Evolutionary conservation across 2,888 invertebrate genomes (phyloP).

Genomic region (Andricus curvator): DNA sequence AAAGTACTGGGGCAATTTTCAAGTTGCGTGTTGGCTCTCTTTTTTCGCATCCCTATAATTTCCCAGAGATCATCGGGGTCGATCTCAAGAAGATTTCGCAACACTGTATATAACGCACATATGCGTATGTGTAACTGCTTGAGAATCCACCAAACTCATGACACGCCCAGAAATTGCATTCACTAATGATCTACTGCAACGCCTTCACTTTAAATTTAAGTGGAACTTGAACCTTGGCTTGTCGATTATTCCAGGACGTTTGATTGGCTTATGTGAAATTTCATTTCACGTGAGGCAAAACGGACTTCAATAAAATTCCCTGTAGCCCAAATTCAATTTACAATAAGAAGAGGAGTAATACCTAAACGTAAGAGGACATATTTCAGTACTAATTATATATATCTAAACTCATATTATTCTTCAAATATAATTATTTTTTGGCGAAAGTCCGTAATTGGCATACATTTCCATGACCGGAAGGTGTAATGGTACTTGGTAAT

Average conservation of each 20-base stretch:
- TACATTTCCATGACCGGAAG: slow-evolving; percentile 11
- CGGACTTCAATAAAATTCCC: background rate
- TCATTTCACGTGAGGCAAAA: background rate
- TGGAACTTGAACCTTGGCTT: slow-evolving; percentile 31
- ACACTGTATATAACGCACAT: slow-evolving; percentile 9
- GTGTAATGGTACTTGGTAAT: slow-evolving; percentile 19
- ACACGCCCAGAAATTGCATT: slow-evolving; percentile 38
- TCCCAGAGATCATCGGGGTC: slow-evolving; percentile 35
- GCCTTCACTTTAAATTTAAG: slow-evolving; percentile 37
- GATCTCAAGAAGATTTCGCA: slow-evolving; percentile 22
- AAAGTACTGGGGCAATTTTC: too few relatives aligned
- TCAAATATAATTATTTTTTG: background rate
- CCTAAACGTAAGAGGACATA: background rate
- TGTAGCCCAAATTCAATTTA: slow-evolving; percentile 7
- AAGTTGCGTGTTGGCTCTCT: slow-evolving; percentile 16
- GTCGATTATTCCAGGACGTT: slow-evolving; percentile 11
- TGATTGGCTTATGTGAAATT: slow-evolving; percentile 12
- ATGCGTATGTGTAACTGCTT: slow-evolving; percentile 15
- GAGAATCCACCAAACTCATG: slow-evolving; percentile 34
- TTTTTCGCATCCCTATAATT: slow-evolving; percentile 29
- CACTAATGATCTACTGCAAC: slow-evolving; percentile 30
- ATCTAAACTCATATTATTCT: background rate
- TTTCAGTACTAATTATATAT: background rate
- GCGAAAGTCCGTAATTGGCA: background rate
- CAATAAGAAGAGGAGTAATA: background rate